Evolutionary conservation across 2,888 invertebrate genomes (phyloP), one percentile per base, ranked within the genome.

Genomic region (Drosophila koepferae): DNA sequence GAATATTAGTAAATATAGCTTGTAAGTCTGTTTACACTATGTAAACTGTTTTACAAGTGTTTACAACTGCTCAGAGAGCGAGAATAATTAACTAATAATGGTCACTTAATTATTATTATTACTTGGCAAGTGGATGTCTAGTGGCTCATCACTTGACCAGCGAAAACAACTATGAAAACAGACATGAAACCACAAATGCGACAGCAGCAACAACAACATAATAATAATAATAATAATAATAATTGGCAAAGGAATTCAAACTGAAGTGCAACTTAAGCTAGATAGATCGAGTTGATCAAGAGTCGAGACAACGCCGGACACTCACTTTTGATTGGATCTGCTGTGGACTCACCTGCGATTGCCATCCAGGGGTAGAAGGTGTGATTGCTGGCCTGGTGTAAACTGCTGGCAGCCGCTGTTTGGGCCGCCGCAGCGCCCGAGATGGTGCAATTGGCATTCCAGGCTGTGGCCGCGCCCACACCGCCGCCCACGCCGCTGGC

Each of bases 281-380:
- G 40, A 36, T 34, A 41, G 49, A 46, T 46, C 60, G 23, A 69
- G 18, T 49, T 18, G 49, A 54, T 54, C 54, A 54, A 46, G 67
- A 61, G 43, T 60, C 56, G 62, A 55, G 61, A 46, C 36, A 12
- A 36, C 59, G 60, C 43, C 63, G 51, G 68, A 88, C 83, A 84
- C 84, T 84, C 84, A 84, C 84, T 86, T 84, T 89, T 84, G 89
- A 46, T 89, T 87, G 84, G 89, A 89, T 89, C 89, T 71, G 89
- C 90, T 69, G 83, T 80, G 60, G 71, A 92, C 97, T 96, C 94
- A 98, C 98, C 98, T 98, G 98, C 98, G 95, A 98, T 98, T 94
- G 98, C 98, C 98, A 98, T 98, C 98, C 98, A 98, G 90, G 98
- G 98, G 94, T 98, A 98, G 95, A 98, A 98, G 92, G 98, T 98